Conservation (phyloP, 53 echinoderm and acorn worm genomes). For the Echinarachnius parma region DNA sequence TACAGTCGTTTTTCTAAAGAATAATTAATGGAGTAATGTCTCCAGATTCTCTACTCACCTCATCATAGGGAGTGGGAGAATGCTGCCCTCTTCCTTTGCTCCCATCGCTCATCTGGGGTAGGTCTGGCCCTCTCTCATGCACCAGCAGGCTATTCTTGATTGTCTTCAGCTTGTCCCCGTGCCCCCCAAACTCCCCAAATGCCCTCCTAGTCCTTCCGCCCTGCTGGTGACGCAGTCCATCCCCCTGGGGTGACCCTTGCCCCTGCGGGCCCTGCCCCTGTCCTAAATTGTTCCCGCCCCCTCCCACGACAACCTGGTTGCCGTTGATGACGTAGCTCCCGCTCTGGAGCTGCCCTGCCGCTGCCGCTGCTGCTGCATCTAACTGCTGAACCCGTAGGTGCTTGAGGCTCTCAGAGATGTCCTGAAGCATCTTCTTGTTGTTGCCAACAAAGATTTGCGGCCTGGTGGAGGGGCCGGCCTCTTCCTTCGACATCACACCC, state of each 20-base stretch:
- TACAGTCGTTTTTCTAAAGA: too few relatives aligned
- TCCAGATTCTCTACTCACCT: conserved; percentile 11
- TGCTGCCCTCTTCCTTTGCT: not conserved
- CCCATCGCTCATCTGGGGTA: not conserved
- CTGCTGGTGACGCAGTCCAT: conserved; percentile 14
- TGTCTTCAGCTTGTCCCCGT: conserved; percentile 58
- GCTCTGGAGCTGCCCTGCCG: not conserved
- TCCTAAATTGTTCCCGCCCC: conserved; percentile 36
- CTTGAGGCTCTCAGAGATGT: conserved; percentile 76
- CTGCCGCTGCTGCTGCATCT: not conserved
- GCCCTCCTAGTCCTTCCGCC: conserved; percentile 11
- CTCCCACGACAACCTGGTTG: too few relatives aligned
- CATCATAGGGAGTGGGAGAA: conserved; percentile 22
- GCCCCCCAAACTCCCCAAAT: conserved; percentile 55
- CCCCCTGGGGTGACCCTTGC: conserved; percentile 3
- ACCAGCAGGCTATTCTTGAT: conserved; percentile 62
- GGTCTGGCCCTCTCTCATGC: conserved; percentile 23
- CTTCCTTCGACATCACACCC: conserved; percentile 61
- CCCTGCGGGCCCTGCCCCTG: not conserved
- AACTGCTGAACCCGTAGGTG: conserved; percentile 74
- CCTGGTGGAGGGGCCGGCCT: conserved; percentile 50
- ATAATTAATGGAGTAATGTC: too few relatives aligned
- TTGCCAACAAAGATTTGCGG: conserved; percentile 68
- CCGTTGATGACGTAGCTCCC: conserved; percentile 10
- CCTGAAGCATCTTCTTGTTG: conserved; percentile 79